Conservation (phyloP, 1,140 invertebrate species). For the Chironomus tepperi region DNA sequence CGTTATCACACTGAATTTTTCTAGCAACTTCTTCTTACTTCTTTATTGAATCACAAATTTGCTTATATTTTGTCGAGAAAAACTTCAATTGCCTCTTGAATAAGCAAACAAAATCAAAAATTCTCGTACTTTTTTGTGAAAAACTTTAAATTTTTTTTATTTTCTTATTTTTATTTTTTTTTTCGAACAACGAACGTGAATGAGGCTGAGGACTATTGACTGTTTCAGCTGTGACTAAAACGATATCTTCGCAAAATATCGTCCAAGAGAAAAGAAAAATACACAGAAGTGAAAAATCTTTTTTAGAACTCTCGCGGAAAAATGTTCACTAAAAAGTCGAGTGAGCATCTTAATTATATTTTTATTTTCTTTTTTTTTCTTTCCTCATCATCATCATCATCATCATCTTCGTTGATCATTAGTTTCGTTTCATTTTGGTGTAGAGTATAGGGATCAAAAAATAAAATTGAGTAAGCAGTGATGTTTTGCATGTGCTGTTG, state of each 20-base stretch:
- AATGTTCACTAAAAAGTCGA: not conserved
- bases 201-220: conserved; percentile 11
- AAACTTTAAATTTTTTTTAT: not conserved
- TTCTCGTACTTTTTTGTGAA: too few species aligned
- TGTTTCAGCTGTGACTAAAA: conserved; percentile 12
- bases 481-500: not conserved
- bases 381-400: too few species aligned
- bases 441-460: not conserved
- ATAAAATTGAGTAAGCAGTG: not conserved
- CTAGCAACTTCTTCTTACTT: not conserved
- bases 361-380: too few species aligned
- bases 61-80: not conserved
- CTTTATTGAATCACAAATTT: conserved; percentile 13
- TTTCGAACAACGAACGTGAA: conserved; percentile 11
- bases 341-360: conserved; percentile 14
- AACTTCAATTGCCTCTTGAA: not conserved
- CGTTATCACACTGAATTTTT: not conserved
- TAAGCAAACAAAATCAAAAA: not conserved
- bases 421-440: too few species aligned
- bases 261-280: not conserved
- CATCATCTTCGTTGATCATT: too few species aligned
- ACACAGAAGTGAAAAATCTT: not conserved
- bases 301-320: conserved; percentile 11
- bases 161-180: conserved; percentile 10
- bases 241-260: not conserved